Percentiles rank a stretch among this genome's conserved stretches.
Conservation (phyloP, 2,888 invertebrate genomes). For the Monoplex corrugatus region DNA sequence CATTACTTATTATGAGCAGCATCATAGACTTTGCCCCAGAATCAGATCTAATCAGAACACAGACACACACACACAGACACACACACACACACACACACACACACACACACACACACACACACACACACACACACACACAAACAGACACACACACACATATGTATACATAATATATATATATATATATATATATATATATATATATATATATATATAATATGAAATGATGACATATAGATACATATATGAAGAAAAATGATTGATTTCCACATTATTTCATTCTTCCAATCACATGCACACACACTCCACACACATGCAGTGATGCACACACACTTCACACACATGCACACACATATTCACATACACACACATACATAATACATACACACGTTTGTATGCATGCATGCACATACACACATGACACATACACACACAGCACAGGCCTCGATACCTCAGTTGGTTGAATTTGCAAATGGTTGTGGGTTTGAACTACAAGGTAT, state of each 20-base stretch:
- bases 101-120: neutral
- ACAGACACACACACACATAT: neutral
- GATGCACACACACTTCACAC: neutral
- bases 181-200: neutral
- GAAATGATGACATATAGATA: no score
- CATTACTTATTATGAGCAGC: no score
- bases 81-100: no score
- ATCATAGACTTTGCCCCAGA: no score
- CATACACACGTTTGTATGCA: neutral
- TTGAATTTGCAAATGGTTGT: no score
- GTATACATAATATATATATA: neutral
- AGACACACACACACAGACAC: no score
- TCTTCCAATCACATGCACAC: neutral
- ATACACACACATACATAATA: neutral
- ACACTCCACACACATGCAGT: neutral
- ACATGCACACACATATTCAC: neutral
- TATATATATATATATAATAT: neutral
- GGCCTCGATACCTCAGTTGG: no score
- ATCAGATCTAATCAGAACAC: no score
- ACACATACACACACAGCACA: no score
- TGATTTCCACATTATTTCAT: no score
- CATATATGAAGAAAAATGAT: no score
- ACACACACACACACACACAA: neutral
- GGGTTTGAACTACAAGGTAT: no score
- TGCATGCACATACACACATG: neutral